Conservation (phyloP, 2,113 vertebrate species). For the Corydoras maculifer region DNA sequence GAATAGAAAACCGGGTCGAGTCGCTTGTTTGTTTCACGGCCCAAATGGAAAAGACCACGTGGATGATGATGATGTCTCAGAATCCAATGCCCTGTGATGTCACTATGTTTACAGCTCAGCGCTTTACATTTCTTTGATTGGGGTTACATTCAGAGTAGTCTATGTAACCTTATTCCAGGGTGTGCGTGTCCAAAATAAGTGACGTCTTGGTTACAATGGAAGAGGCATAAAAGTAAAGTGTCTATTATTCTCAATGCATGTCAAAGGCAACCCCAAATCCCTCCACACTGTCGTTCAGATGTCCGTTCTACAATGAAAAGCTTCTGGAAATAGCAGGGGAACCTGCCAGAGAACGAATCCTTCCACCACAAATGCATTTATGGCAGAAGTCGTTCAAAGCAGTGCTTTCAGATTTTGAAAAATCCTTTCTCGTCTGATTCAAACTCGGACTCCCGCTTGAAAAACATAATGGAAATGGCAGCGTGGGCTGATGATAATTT, state of each 20-base stretch:
- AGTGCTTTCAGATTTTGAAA: background rate
- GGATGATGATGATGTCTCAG: too few species aligned
- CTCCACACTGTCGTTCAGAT: constrained; percentile 6
- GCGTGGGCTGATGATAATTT: constrained; percentile 13
- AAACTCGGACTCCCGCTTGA: background rate
- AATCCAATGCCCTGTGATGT: too few species aligned
- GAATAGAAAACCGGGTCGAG: background rate
- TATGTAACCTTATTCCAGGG: constrained; percentile 2
- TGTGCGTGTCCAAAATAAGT: background rate
- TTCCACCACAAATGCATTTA: too few species aligned
- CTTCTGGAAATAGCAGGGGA: constrained; percentile 4
- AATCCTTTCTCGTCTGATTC: background rate
- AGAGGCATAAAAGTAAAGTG: background rate
- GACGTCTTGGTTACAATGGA: background rate
- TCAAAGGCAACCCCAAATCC: background rate
- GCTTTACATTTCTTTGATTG: too few species aligned
- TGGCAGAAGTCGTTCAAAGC: background rate
- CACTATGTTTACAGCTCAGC: too few species aligned
- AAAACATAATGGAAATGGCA: constrained; percentile 9
- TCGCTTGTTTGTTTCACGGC: background rate
- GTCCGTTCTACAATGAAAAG: constrained; percentile 11
- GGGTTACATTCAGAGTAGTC: background rate
- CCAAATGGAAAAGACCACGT: background rate
- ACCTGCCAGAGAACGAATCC: background rate
- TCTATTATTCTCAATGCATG: background rate